A percentile compares a stretch with the other conserved stretches of the same genome.
These are phyloP conservation scores for Ligdia adustata DNA, from an alignment of 2,888 invertebrate genomes.

Conservation along the genomic window DNA sequence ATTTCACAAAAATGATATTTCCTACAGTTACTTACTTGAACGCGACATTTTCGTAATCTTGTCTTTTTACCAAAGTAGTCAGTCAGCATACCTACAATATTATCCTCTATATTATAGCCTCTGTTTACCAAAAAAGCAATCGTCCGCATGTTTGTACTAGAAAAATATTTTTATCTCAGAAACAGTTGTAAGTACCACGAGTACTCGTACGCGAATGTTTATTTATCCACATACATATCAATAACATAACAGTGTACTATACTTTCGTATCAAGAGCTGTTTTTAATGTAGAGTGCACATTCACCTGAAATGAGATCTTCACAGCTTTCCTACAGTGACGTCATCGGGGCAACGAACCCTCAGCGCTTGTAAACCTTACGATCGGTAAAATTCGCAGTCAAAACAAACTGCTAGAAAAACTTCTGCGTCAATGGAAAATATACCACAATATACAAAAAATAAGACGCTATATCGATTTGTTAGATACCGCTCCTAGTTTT, in stretches of 20 bases:
- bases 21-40: too few species aligned
- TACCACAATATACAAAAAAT: slow-evolving; percentile 28
- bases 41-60: too few species aligned
- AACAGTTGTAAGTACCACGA: neutral
- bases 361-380: slow-evolving; percentile 60
- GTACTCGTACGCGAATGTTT: slow-evolving; percentile 16
- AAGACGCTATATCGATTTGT: slow-evolving; percentile 36
- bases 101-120: neutral
- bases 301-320: slow-evolving; percentile 42
- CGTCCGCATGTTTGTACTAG: neutral
- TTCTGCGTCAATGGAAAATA: slow-evolving; percentile 32
- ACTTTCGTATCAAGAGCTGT: slow-evolving; percentile 14
- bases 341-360: slow-evolving; percentile 67
- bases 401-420: slow-evolving; percentile 57
- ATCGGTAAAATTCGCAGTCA: slow-evolving; percentile 71
- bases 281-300: slow-evolving; percentile 21
- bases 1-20: too few species aligned
- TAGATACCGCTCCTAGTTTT: slow-evolving; percentile 45
- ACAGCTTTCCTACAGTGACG: slow-evolving; percentile 54
- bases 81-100: too few species aligned
- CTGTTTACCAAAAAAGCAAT: slow-evolving; percentile 3
- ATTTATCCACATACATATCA: slow-evolving; percentile 12
- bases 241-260: slow-evolving; percentile 13
- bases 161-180: neutral
- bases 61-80: too few species aligned